Percentiles rank a stretch among this genome's conserved stretches.
Conservation (phyloP, 1,140 invertebrate genomes). For the Melanaphis sacchari region DNA sequence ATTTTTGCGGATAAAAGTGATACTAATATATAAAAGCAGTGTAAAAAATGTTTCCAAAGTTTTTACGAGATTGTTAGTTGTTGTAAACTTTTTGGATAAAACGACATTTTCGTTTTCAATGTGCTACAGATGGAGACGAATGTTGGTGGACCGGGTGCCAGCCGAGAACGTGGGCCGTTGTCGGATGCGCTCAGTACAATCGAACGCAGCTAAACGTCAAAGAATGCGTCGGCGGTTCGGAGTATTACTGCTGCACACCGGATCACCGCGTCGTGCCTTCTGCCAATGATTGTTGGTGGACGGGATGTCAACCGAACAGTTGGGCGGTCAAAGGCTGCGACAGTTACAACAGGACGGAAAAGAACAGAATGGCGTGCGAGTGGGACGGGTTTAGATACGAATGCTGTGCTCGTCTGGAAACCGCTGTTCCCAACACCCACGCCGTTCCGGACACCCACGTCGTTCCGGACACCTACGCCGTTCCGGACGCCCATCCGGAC, state of each 20-base stretch:
- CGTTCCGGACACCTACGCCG: too few relatives aligned
- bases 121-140: neutral
- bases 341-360: neutral
- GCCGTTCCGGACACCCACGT: too few relatives aligned
- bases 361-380: neutral
- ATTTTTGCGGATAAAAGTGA: too few relatives aligned
- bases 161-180: constrained; percentile 32
- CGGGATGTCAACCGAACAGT: neutral
- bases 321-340: neutral
- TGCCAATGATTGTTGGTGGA: neutral
- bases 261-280: too few relatives aligned
- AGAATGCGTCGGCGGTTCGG: constrained; percentile 29
- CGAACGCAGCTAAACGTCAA: constrained; percentile 7
- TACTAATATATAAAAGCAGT: too few relatives aligned
- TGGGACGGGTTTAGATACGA: neutral
- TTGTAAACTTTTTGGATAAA: neutral
- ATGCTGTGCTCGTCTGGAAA: neutral
- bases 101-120: neutral
- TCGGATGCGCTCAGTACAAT: constrained; percentile 53
- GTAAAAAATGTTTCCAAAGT: too few relatives aligned
- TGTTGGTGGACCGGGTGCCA: constrained; percentile 59
- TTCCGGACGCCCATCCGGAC: too few relatives aligned
- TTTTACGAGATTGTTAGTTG: too few relatives aligned
- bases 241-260: constrained; percentile 46
- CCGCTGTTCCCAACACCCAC: too few relatives aligned